These are phyloP conservation scores for Lacerta bilineata DNA, from an alignment of 2,797 vertebrate species.

Conservation along the genomic window DNA sequence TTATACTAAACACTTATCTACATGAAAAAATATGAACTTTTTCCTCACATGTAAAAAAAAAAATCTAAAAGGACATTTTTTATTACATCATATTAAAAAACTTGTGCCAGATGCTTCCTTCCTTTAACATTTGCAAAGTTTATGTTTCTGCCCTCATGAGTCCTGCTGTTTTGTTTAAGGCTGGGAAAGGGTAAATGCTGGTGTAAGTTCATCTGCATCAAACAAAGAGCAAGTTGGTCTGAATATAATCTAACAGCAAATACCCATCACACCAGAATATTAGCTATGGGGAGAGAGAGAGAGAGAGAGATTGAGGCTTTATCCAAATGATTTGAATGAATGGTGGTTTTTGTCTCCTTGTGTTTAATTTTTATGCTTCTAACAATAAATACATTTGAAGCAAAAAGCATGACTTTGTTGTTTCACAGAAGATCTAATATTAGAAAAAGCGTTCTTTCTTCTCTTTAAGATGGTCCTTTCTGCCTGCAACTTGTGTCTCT, in stretches of 20 bases:
- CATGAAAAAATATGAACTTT: neutral
- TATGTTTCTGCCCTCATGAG: conserved; percentile 75
- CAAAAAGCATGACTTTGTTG: no score
- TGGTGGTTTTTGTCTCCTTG: neutral
- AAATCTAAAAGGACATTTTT: conserved; percentile 60
- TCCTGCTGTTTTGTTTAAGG: conserved; percentile 76
- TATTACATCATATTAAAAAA: conserved; percentile 64
- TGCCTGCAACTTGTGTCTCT: no score
- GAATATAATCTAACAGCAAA: conserved; percentile 76
- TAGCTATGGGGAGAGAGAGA: conserved; percentile 57
- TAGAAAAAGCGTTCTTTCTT: no score
- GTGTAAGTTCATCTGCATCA: conserved; percentile 78
- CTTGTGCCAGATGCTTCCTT: conserved; percentile 75
- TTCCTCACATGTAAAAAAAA: conserved; percentile 28
- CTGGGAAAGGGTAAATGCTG: conserved; percentile 80
- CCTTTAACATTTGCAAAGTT: conserved; percentile 83
- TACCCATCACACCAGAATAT: conserved; percentile 70
- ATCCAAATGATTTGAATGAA: neutral
- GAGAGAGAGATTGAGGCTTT: neutral
- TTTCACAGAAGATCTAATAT: no score
- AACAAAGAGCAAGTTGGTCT: conserved; percentile 74
- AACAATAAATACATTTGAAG: no score
- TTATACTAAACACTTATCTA: neutral
- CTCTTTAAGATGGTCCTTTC: no score
- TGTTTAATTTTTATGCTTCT: neutral